Percentiles rank a stretch among this genome's conserved stretches.
phyloP scores from a whole-genome alignment of 2,797 vertebrate species.

The Channa striata region DNA sequence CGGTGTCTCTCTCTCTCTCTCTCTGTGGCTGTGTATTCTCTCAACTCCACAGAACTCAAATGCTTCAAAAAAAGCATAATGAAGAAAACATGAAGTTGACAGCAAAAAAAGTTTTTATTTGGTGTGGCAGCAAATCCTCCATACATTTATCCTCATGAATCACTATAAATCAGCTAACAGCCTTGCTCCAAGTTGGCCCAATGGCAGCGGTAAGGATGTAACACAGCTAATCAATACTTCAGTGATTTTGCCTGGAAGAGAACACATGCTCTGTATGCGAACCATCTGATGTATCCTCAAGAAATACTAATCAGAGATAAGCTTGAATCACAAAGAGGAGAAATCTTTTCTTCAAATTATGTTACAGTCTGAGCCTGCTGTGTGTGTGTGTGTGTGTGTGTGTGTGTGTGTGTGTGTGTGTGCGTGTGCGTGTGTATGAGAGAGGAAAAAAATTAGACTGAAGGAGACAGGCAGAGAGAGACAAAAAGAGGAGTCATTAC shows the following conservation, averaged over 20 bases:
- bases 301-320: slow-evolving; percentile 59
- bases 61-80: slow-evolving; percentile 21
- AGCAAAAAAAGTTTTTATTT: slow-evolving; percentile 34
- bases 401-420: neutral
- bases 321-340: slow-evolving; percentile 6
- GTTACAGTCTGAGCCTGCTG: slow-evolving; percentile 8
- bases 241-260: slow-evolving; percentile 67
- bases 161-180: slow-evolving; percentile 65
- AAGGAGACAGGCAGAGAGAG: neutral
- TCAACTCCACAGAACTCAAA: slow-evolving; percentile 11
- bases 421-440: neutral
- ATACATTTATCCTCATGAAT: slow-evolving; percentile 62
- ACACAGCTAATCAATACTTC: slow-evolving; percentile 70
- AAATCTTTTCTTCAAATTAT: slow-evolving; percentile 31
- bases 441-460: slow-evolving; percentile 17
- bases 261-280: slow-evolving; percentile 66
- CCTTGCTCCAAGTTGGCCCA: slow-evolving; percentile 44
- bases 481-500: neutral
- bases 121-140: slow-evolving; percentile 34
- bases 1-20: slow-evolving; percentile 8
- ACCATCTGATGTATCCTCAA: slow-evolving; percentile 51
- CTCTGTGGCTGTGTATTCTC: neutral
- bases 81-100: slow-evolving; percentile 17
- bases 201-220: slow-evolving; percentile 48
- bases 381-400: neutral